phyloP scores from a whole-genome alignment of 37 sponge, comb jelly and placozoan species.

The Hexactinellida sp. region DNA sequence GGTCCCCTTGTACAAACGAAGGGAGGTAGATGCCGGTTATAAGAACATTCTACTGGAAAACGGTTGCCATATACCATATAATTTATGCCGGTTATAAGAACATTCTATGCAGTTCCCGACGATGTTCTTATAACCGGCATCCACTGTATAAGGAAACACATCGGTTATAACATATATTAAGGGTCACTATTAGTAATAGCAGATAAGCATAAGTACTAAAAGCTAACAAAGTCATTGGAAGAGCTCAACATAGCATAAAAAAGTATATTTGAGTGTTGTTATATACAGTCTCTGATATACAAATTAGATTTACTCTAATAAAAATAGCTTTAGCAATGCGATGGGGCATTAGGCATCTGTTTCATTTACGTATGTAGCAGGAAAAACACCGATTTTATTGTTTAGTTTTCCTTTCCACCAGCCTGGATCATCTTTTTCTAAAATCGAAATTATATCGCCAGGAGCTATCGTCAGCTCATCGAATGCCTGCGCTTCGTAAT shows the following conservation, averaged over 20 bases:
- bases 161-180: too few species aligned
- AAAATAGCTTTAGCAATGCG: neutral
- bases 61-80: too few species aligned
- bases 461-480: constrained; percentile 60
- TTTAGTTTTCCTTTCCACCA: constrained; percentile 91
- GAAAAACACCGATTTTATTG: constrained; percentile 69
- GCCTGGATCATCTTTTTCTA: constrained; percentile 54
- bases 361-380: constrained; percentile 68
- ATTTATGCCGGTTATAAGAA: too few species aligned
- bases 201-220: too few species aligned
- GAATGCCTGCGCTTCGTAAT: constrained; percentile 44
- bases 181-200: too few species aligned
- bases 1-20: too few species aligned
- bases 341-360: neutral
- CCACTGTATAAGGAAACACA: too few species aligned
- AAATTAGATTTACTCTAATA: too few species aligned
- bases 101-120: too few species aligned
- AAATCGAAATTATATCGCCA: constrained; percentile 53
- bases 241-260: neutral
- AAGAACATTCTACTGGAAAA: too few species aligned
- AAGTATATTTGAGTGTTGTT: neutral
- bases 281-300: constrained; percentile 13
- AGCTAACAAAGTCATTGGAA: neutral
- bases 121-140: too few species aligned
- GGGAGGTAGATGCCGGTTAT: too few species aligned